Evolutionary conservation across 2,113 vertebrate species (phyloP), one percentile per base, ranked within the genome.

Genomic region (Ursus arctos): DNA sequence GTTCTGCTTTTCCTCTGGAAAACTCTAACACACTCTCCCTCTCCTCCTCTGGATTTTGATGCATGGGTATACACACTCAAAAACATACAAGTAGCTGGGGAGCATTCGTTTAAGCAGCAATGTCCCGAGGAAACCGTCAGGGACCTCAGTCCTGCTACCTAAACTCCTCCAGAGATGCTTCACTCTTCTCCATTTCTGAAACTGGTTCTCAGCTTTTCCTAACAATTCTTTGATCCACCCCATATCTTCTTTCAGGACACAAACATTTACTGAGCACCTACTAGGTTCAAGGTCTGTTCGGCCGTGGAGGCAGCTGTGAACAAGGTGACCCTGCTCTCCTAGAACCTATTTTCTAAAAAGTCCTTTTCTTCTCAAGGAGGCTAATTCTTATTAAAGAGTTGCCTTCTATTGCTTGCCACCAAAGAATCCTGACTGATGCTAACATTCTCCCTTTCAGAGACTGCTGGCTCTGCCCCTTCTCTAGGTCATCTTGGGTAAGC

Each of bases 381-480:
- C 72, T 77, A 93, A 76, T 22, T 82, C 82, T 40, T 79, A 31
- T 74, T 33, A 81, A 95, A 94, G 43, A 89, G 31, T 57, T 57
- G 28, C 57, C 28, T 90, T 86, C 89, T 83, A 6, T 96, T 92
- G 61, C 91, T 97, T 92, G 57, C 61, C 31, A 72, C 33, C 63
- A 61, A 80, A 67, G 49, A 47, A 49, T 43, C 36, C 33, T 65
- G 14, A 40, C 4, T 33, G 40, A 51, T 55, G 26, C 1, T 65
- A 80, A 63, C 31, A 59, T 49, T 84, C 12, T 83, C 26, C 28
- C 55, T 7, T 1, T 1, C 7, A 85, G 59, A 90, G 33, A 93
- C 57, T 87, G 74, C 85, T 86, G 85, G 49, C n/a, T 49, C 31
- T 22, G 12, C 43, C 7, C 51, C 43, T 95, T 80, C 69, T 49